Base-by-base conservation (phyloP, 2,797 vertebrate species). In the Rhincodon typus region DNA sequence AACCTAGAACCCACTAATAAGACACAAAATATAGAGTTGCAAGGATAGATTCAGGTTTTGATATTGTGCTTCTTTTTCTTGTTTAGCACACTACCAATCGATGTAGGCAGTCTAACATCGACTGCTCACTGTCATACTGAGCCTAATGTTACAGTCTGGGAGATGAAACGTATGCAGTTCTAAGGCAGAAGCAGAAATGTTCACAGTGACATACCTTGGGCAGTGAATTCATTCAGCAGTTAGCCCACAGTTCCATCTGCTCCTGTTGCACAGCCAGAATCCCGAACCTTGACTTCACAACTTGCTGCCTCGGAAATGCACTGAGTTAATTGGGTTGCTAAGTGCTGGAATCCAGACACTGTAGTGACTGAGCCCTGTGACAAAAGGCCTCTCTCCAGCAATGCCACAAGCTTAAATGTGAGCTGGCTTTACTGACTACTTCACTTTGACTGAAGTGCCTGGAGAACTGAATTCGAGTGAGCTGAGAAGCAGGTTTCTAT, bases 181-280 rank as follows among this genome's bases (percentile, higher is more conserved):
- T 30, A 10, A 53, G 50, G 15, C 88, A 77, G 70, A 95, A 21
- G 17, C 5, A 77, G n/a, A n/a, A 95, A 74, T 17, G 19, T 34
- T 95, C 21, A 95, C 93, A 1, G n/a, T n/a, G 50, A 95, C 94
- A 77, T 95, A 95, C 94, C 94, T 95, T 57, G 94, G 25, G 67
- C n/a, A 42, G 90, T 42, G 94, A 50, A 34, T 95, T 77, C 30
- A 34, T 77, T 77, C 94, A 95, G 19, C 46, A 7, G 69, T 19
- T 42, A n/a, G 67, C 69, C 57, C 93, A 72, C 93, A 94, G 70
- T 30, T 53, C 57, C 46, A 77, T 27, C 69, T 30, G 27, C 69
- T 21, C 74, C 70, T 19, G 27, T 13, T 70, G n/a, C 94, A 53
- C 46, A 13, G 10, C n/a, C 34, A 72, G 10, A 1, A 38, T 23